Conservation (phyloP, 2,888 invertebrate species). For the Dasysyrphus tricinctus region DNA sequence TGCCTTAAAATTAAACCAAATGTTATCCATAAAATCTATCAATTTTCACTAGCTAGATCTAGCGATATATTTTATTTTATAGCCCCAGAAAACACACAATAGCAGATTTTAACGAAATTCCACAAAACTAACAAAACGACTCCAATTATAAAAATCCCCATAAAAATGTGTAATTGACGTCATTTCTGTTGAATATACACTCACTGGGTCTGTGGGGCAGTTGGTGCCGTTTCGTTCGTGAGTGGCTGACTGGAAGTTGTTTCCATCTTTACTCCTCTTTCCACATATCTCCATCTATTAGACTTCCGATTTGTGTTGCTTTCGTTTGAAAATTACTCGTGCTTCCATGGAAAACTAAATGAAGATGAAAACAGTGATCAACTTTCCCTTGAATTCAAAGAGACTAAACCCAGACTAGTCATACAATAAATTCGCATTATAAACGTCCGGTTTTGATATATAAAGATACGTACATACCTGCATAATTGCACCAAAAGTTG, state of each 20-base stretch:
- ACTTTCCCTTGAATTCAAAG: constrained; percentile 15
- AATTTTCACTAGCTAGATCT: neutral
- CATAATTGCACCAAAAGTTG: constrained; percentile 33
- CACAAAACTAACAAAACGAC: constrained; percentile 18
- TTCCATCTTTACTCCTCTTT: neutral
- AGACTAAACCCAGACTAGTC: neutral
- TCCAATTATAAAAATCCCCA: constrained; percentile 13
- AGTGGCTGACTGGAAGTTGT: neutral
- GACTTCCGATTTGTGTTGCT: neutral
- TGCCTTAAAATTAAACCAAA: neutral
- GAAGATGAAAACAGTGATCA: neutral
- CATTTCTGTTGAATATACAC: constrained; percentile 4
- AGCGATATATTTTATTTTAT: neutral
- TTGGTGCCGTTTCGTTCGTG: neutral
- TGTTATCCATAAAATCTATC: constrained; percentile 4
- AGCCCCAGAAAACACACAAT: neutral
- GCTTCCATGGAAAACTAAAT: constrained; percentile 14
- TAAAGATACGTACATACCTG: too few relatives aligned
- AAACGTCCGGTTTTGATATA: constrained; percentile 17
- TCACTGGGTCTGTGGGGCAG: constrained; percentile 22
- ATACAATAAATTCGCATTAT: constrained; percentile 9
- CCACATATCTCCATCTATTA: neutral
- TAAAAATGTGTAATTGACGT: constrained; percentile 3
- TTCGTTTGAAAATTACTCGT: neutral
- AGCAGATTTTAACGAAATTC: constrained; percentile 24